Conservation (phyloP, 2,888 invertebrate genomes). For the Gryllus longicercus region DNA sequence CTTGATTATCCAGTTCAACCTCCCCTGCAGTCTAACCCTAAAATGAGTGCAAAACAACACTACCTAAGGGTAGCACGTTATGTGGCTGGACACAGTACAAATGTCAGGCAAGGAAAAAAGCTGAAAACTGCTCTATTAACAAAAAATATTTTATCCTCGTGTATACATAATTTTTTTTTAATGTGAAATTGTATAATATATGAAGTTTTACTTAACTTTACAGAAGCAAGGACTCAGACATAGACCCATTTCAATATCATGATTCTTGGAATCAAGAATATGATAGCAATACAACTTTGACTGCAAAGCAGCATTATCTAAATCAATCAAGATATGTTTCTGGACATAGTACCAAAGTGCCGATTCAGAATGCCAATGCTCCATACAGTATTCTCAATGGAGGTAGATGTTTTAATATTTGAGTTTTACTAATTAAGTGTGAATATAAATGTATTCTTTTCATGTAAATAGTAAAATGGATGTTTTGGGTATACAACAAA, state of each 20-base stretch:
- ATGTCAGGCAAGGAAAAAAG: constrained; percentile 34
- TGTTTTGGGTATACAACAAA: too few species aligned
- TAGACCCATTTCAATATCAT: not conserved
- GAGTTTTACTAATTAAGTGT: not conserved
- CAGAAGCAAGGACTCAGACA: not conserved
- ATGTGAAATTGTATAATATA: too few species aligned
- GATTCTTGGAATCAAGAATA: constrained; percentile 11
- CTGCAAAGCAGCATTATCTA: constrained; percentile 57
- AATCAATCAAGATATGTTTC: constrained; percentile 56
- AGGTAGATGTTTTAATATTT: constrained; percentile 35
- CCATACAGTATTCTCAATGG: constrained; percentile 43
- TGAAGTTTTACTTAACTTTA: not conserved
- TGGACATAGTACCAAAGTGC: constrained; percentile 49
- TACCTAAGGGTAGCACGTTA: constrained; percentile 77
- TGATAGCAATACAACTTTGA: constrained; percentile 25
- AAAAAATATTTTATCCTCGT: too few species aligned
- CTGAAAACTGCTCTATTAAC: too few species aligned
- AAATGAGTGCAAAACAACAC: constrained; percentile 63
- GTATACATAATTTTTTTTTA: too few species aligned
- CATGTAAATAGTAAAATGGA: too few species aligned
- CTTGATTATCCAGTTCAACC: constrained; percentile 22
- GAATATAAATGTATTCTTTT: too few species aligned
- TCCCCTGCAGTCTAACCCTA: constrained; percentile 35
- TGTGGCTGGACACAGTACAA: constrained; percentile 63
- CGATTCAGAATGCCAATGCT: constrained; percentile 43